Conservation (phyloP, 1,140 invertebrate genomes). For the Drosophila leontia region DNA sequence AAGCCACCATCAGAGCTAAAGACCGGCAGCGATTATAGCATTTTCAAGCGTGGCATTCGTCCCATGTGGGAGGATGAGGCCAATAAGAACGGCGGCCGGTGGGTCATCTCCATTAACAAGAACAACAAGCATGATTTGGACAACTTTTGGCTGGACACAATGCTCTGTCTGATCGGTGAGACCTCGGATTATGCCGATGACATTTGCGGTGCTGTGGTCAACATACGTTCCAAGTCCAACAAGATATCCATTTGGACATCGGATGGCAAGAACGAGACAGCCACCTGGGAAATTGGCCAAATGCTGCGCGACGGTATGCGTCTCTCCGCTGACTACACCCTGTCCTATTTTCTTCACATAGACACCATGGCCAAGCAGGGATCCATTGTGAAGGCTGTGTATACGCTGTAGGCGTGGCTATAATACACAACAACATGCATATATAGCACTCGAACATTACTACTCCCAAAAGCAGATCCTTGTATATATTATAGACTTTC, state of each 20-base stretch:
- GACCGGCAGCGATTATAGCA: slow-evolving; percentile 96
- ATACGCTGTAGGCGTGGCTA: slow-evolving; percentile 41
- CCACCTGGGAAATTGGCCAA: slow-evolving; percentile 92
- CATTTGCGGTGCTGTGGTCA: slow-evolving; percentile 97
- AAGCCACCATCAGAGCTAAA: slow-evolving; percentile 95
- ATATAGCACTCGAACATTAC: not conserved
- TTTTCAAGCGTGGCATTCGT: slow-evolving; percentile 96
- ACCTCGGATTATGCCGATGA: slow-evolving; percentile 95
- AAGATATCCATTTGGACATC: slow-evolving; percentile 89
- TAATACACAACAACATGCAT: not conserved
- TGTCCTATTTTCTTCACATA: slow-evolving; percentile 92
- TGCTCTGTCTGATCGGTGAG: slow-evolving; percentile 98
- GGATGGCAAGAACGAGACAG: slow-evolving; percentile 88
- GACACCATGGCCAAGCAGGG: slow-evolving; percentile 92
- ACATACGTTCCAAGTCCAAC: slow-evolving; percentile 94
- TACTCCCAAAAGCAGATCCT: not conserved
- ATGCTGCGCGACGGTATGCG: slow-evolving; percentile 93
- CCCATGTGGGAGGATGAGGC: slow-evolving; percentile 99
- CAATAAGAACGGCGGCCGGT: slow-evolving; percentile 95
- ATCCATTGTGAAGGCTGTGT: slow-evolving; percentile 48
- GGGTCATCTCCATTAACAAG: slow-evolving; percentile 95
- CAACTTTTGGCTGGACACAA: slow-evolving; percentile 96
- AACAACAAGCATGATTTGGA: slow-evolving; percentile 94
- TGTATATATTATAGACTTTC: slow-evolving; percentile 19
- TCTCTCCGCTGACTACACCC: slow-evolving; percentile 78